Conservation (phyloP, 2,888 invertebrate species). For the Ernsta delagoae region DNA sequence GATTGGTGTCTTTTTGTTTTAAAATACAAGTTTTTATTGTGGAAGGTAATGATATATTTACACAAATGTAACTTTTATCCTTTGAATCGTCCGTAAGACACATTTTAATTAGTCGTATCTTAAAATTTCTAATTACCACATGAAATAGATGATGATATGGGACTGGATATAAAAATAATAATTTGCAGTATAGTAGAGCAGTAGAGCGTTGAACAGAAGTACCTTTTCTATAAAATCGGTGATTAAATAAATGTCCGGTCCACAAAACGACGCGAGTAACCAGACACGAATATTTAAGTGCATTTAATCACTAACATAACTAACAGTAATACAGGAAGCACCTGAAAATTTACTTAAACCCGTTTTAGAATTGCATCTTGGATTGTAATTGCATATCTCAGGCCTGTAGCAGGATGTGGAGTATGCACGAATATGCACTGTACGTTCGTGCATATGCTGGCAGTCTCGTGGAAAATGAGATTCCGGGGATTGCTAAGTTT, state of each 20-base stretch:
- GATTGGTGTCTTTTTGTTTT: neutral
- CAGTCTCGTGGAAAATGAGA: constrained; percentile 52
- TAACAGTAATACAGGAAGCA: neutral
- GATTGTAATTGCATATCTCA: constrained; percentile 34
- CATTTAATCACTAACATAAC: neutral
- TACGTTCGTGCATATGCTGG: constrained; percentile 25
- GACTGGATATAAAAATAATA: no score
- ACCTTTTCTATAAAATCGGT: no score
- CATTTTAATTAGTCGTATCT: no score
- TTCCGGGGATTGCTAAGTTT: constrained; percentile 43
- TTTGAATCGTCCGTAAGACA: no score
- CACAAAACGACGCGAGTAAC: neutral
- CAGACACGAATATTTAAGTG: no score
- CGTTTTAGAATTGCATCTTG: constrained; percentile 32
- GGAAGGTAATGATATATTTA: neutral
- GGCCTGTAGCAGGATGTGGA: constrained; percentile 13
- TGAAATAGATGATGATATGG: no score
- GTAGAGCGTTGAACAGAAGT: no score
- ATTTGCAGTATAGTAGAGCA: no score
- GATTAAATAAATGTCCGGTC: no score
- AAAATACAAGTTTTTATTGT: neutral
- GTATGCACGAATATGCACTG: constrained; percentile 30
- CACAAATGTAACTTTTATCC: neutral
- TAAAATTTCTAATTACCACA: no score
- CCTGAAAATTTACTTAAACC: constrained; percentile 29